Percentiles rank a stretch among this genome's conserved stretches.
Conservation (phyloP, 1,140 invertebrate genomes). For the Arctopsyche grandis region DNA sequence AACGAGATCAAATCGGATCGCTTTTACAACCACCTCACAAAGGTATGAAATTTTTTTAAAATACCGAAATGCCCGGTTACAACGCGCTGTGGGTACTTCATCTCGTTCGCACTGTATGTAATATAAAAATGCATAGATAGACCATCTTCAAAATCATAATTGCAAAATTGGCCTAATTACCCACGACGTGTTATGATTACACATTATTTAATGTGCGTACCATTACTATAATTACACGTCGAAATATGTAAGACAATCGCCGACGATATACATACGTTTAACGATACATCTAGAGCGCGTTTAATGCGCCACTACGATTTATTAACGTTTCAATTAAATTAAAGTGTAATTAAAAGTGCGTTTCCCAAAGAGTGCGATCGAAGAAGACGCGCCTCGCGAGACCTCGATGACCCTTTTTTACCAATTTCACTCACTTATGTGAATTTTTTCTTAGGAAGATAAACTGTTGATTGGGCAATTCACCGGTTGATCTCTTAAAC, state of each 20-base stretch:
- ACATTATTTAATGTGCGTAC: neutral
- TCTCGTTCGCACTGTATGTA: neutral
- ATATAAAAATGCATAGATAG: neutral
- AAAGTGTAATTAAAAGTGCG: neutral
- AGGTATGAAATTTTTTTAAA: neutral
- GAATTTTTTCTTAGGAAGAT: neutral
- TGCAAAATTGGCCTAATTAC: neutral
- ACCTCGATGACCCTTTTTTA: neutral
- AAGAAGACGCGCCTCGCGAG: neutral
- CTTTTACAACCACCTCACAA: conserved; percentile 2
- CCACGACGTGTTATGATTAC: neutral
- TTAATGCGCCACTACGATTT: neutral
- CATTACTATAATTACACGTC: neutral
- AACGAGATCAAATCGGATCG: conserved; percentile 25
- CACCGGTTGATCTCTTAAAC: neutral
- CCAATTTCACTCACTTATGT: neutral
- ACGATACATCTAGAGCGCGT: neutral
- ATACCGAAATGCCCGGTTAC: neutral
- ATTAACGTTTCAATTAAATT: conserved; percentile 22
- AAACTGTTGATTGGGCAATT: too few relatives aligned
- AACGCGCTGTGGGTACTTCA: too few relatives aligned
- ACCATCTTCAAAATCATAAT: neutral
- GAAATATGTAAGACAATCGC: neutral
- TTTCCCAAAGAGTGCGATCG: neutral
- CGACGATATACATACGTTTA: neutral